phyloP scores from a whole-genome alignment of 2,797 vertebrate genomes.

The Micromesistius poutassou region DNA sequence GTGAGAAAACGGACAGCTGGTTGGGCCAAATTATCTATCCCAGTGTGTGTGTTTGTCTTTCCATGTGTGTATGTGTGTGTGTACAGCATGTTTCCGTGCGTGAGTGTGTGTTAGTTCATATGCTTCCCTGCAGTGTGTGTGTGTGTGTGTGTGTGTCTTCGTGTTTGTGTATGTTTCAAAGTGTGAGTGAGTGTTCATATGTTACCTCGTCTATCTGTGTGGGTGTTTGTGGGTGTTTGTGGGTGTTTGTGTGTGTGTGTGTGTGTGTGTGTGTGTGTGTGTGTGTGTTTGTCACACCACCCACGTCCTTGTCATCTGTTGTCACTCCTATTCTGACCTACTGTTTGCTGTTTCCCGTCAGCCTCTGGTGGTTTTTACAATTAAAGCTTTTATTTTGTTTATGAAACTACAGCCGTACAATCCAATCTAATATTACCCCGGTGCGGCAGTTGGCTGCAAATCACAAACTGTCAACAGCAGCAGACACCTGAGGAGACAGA shows the following conservation, averaged over 20 bases:
- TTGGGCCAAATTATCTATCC: constrained; percentile 40
- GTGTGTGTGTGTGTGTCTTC: too few relatives aligned
- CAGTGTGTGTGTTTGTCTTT: constrained; percentile 31
- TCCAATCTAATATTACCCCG: background rate
- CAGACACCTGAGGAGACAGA: background rate
- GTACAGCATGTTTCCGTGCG: constrained; percentile 25
- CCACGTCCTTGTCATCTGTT: constrained; percentile 62
- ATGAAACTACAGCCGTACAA: background rate
- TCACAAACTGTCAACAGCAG: constrained; percentile 11
- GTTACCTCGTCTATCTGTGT: background rate
- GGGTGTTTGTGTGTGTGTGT: constrained; percentile 21
- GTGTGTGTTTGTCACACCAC: constrained; percentile 50
- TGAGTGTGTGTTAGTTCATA: background rate
- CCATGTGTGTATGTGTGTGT: background rate
- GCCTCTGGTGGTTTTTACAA: background rate
- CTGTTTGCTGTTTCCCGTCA: background rate
- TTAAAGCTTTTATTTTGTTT: background rate
- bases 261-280: background rate
- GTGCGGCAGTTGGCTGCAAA: too few relatives aligned
- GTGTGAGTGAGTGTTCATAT: background rate
- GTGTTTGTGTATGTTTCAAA: background rate
- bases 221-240: background rate
- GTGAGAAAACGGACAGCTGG: constrained; percentile 48
- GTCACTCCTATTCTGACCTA: constrained; percentile 21
- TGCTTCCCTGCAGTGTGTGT: background rate